Evolutionary conservation across 2,888 invertebrate species (phyloP), one percentile per base, ranked within the genome.

Genomic region (Brachypalpus laphriformis): DNA sequence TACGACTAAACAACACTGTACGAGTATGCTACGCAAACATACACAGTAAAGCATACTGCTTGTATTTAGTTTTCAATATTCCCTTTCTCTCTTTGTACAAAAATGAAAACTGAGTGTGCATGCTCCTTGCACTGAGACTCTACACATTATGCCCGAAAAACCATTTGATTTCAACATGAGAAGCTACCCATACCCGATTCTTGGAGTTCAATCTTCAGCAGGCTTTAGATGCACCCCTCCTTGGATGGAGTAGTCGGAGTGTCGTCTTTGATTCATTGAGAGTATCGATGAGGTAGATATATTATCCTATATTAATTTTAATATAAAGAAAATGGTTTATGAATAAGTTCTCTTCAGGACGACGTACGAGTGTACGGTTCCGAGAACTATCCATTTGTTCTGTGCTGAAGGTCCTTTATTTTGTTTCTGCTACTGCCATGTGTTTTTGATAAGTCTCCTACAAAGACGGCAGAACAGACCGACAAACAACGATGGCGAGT

Each of bases 311-410:
- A 47, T 16, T 63, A 28, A 63, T 54, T 25, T 63, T 4, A 42
- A 25, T 40, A 22, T 16, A 68, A 59, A 61, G n/a, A 47, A 77
- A 77, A 71, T 14, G 45, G 25, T 70, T 70, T 77, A n/a, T 71
- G 45, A 77, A 70, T 56, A 76, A 42, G 68, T 49, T 59, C 20
- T 20, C 14, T 76, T 76, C 14, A 40, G 6, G 47, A 76, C 31
- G 37, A 49, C 9, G 22, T 40, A 5, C 57, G 22, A n/a, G n/a
- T n/a, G n/a, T n/a, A n/a, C 14, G 25, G 34, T 57, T 37, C 18
- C 1, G n/a, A 66, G 25, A 68, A 40, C 8, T 18, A 40, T 34
- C 16, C 45, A 28, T 66, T 59, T 22, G 57, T 57, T 51, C 22
- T 51, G 11, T 22, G n/a, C 11, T 31, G 9, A 49, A 34, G 31